Evolutionary conservation across 1,140 invertebrate species (phyloP).

Genomic region (Dreissena rostriformis): DNA sequence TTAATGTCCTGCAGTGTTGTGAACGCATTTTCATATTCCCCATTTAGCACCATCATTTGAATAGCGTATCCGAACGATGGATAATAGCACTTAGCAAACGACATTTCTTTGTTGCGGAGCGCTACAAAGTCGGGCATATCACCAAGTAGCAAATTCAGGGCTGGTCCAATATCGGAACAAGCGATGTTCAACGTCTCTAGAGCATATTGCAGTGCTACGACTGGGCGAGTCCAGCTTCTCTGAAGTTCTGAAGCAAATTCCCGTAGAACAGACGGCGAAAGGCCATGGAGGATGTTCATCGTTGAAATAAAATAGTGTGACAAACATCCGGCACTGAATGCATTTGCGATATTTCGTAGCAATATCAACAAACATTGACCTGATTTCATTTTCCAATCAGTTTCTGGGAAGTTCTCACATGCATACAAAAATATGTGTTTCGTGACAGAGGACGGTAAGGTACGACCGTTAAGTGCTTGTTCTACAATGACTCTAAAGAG

Average conservation of each 20-base stretch:
- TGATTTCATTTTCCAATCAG: slow-evolving; percentile 13
- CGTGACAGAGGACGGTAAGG: background rate
- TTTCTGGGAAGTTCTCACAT: slow-evolving; percentile 21
- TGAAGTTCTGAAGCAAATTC: background rate
- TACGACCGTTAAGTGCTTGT: background rate
- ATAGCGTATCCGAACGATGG: background rate
- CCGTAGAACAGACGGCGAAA: background rate
- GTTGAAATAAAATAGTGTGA: slow-evolving; percentile 21
- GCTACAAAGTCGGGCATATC: background rate
- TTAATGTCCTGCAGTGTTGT: background rate
- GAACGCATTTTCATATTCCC: background rate
- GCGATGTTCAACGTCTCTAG: background rate
- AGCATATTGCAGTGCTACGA: background rate
- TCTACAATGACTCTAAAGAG: slow-evolving; percentile 1
- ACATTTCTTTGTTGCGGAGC: background rate
- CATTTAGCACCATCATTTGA: too few species aligned
- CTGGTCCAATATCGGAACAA: background rate
- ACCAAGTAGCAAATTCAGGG: too few species aligned
- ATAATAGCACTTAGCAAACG: background rate
- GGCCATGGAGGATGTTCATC: background rate
- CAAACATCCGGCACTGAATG: background rate
- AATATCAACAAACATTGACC: slow-evolving; percentile 23
- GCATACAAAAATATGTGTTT: slow-evolving; percentile 32
- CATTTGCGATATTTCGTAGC: slow-evolving; percentile 7
- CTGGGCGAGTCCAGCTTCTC: background rate